Evolutionary conservation across 2,797 vertebrate genomes (phyloP).

Genomic region (Cossypha dichroa): DNA sequence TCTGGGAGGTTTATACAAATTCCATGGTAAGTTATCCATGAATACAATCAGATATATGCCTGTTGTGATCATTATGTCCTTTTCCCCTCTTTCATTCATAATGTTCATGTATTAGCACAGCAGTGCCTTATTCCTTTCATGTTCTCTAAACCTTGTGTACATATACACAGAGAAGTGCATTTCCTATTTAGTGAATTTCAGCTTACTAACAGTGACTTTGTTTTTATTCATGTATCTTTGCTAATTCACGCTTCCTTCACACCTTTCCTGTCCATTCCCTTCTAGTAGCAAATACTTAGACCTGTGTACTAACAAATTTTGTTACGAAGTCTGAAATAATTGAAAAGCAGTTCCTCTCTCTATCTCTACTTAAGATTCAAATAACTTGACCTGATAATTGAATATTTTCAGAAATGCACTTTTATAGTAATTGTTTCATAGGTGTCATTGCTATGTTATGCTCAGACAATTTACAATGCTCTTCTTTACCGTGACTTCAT

Average conservation of each 20-base stretch:
- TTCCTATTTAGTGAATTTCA: not conserved
- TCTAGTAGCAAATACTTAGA: not conserved
- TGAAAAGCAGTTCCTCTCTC: not conserved
- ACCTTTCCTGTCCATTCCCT: not conserved
- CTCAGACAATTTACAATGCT: not conserved
- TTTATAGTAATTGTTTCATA: not conserved
- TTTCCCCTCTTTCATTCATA: not conserved
- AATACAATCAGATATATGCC: not conserved
- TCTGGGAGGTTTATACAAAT: conserved; percentile 96
- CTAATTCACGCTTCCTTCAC: not conserved
- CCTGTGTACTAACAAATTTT: not conserved
- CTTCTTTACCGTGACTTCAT: not conserved
- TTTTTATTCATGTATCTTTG: not conserved
- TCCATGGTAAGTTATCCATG: conserved; percentile 85
- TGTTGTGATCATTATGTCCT: not conserved
- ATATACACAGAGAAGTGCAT: not conserved
- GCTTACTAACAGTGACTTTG: not conserved
- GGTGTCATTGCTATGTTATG: not conserved
- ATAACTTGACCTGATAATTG: not conserved
- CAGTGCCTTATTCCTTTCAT: not conserved
- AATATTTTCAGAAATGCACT: not conserved
- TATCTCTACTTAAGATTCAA: not conserved
- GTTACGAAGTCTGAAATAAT: not conserved
- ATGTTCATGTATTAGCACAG: not conserved
- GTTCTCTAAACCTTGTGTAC: not conserved